These are phyloP conservation scores for Melanotaenia trifasciata DNA, from an alignment of 2,797 vertebrate species.

Conservation along the genomic window DNA sequence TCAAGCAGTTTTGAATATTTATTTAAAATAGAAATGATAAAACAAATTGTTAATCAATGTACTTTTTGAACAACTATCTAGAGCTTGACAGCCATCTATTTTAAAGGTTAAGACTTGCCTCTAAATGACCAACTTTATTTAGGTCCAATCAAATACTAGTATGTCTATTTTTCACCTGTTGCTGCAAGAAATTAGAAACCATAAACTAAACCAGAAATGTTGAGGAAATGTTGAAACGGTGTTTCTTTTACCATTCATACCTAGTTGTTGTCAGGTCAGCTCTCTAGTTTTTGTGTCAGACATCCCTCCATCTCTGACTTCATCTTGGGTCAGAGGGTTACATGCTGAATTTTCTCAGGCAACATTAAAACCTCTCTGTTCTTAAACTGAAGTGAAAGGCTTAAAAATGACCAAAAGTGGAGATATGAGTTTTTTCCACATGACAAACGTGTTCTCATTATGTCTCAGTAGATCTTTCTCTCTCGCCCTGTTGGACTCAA, in stretches of 20 bases:
- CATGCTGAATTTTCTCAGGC: not conserved
- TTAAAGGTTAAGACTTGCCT: not conserved
- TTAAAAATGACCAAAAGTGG: slow-evolving; percentile 52
- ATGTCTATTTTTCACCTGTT: not conserved
- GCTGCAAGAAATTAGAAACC: not conserved
- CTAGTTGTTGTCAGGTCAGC: not conserved
- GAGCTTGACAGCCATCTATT: not conserved
- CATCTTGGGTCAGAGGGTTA: slow-evolving; percentile 3
- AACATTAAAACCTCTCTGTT: not conserved
- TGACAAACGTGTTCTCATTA: slow-evolving; percentile 69
- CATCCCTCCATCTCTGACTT: not conserved
- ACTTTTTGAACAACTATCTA: not conserved
- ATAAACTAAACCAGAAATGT: not conserved
- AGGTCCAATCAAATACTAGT: not conserved
- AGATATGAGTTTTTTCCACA: slow-evolving; percentile 51
- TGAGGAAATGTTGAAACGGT: not conserved
- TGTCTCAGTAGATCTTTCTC: slow-evolving; percentile 66
- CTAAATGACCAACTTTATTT: not conserved
- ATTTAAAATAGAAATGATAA: not conserved
- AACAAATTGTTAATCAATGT: not conserved
- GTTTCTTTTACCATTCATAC: not conserved
- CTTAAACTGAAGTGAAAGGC: slow-evolving; percentile 45
- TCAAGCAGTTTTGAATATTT: not conserved
- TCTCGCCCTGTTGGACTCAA: slow-evolving; percentile 47
- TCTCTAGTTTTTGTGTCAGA: not conserved